phyloP scores from a whole-genome alignment of 2,888 invertebrate species.

The Rhorus exstirpatorius region DNA sequence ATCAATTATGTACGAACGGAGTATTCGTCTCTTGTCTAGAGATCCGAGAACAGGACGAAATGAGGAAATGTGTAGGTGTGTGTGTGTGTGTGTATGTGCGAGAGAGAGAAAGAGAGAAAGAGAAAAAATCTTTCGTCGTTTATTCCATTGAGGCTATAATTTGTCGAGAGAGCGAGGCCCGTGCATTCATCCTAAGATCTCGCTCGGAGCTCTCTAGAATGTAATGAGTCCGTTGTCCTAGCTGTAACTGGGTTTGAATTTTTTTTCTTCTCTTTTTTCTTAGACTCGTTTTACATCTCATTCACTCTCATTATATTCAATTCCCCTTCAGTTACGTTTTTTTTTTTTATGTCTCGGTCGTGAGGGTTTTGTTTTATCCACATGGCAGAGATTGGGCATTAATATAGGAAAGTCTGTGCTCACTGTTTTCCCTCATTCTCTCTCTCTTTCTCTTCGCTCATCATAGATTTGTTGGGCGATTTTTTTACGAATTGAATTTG shows the following conservation, averaged over 20 bases:
- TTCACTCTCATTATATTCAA: conserved; percentile 31
- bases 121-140: conserved; percentile 38
- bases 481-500: no score
- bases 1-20: conserved; percentile 3
- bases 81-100: not conserved
- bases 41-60: conserved; percentile 7
- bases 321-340: not conserved
- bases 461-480: no score
- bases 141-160: conserved; percentile 42
- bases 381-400: no score
- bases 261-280: conserved; percentile 10
- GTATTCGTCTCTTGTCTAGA: conserved; percentile 23
- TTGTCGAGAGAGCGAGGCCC: conserved; percentile 10
- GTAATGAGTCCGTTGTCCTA: conserved; percentile 50
- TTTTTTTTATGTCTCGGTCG: not conserved
- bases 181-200: not conserved
- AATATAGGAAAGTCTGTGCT: no score
- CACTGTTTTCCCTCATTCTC: no score
- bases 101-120: not conserved
- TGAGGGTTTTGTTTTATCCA: no score
- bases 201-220: conserved; percentile 33
- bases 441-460: no score
- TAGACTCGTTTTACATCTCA: conserved; percentile 23
- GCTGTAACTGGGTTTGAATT: conserved; percentile 26
- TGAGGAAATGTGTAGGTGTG: no score